Evolutionary conservation across 2,888 invertebrate genomes (phyloP).

Genomic region (Halictus quadricinctus): DNA sequence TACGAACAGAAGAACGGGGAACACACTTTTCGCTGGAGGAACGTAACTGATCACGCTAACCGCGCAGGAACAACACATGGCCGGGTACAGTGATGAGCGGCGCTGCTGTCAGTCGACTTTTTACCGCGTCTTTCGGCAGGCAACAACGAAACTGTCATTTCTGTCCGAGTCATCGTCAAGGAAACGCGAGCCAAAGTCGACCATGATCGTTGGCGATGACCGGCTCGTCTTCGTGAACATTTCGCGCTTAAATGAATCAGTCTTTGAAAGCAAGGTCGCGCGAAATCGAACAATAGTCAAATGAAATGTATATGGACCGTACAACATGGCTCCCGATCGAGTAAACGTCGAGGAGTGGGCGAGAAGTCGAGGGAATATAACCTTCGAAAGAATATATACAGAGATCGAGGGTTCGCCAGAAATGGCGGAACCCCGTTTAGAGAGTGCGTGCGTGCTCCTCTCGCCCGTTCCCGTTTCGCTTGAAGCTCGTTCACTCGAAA

Average conservation of each 20-base stretch:
- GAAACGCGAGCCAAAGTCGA: slow-evolving; percentile 27
- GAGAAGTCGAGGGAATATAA: slow-evolving; percentile 46
- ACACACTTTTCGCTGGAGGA: slow-evolving; percentile 15
- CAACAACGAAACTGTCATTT: slow-evolving; percentile 10
- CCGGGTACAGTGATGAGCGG: neutral
- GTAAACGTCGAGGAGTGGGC: slow-evolving; percentile 33
- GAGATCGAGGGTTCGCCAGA: slow-evolving; percentile 41
- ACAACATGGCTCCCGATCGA: slow-evolving; percentile 21
- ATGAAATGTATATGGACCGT: slow-evolving; percentile 17
- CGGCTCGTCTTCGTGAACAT: slow-evolving; percentile 16
- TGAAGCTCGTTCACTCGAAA: slow-evolving; percentile 25
- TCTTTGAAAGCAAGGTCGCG: slow-evolving; percentile 71
- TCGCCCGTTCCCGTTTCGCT: slow-evolving; percentile 24
- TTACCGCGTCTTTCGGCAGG: neutral
- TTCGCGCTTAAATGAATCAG: slow-evolving; percentile 72
- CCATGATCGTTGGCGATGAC: slow-evolving; percentile 31
- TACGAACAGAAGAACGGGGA: slow-evolving; percentile 30
- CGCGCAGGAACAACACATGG: slow-evolving; percentile 16
- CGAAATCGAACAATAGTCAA: slow-evolving; percentile 35
- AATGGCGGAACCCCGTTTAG: slow-evolving; percentile 39
- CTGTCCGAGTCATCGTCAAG: neutral
- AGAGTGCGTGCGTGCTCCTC: slow-evolving; percentile 18
- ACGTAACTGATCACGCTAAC: slow-evolving; percentile 24
- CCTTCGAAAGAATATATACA: slow-evolving; percentile 59
- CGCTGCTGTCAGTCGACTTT: neutral